Percentiles rank a stretch among this genome's conserved stretches.
Evolutionary conservation across 2,113 vertebrate genomes (phyloP).

Genomic region (Sturnira hondurensis): DNA sequence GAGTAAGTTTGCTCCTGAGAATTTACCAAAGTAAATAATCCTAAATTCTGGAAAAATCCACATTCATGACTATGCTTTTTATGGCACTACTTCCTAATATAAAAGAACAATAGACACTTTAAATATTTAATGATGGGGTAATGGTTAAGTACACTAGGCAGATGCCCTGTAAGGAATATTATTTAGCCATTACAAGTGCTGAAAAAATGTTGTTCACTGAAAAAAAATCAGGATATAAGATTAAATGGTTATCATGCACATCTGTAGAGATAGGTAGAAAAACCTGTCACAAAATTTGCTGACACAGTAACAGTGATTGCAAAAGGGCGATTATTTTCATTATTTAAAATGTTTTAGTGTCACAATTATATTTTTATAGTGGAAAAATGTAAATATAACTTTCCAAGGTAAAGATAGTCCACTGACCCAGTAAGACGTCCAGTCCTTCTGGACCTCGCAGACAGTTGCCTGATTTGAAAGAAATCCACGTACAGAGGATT

Average conservation of each 20-base stretch:
- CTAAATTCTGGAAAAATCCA: not conserved
- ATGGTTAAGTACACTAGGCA: not conserved
- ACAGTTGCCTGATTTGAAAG: not conserved
- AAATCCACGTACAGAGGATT: accelerated
- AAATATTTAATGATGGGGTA: not conserved
- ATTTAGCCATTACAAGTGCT: not conserved
- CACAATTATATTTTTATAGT: not conserved
- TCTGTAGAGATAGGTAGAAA: not conserved
- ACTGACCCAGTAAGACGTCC: not conserved
- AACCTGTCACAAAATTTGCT: not conserved
- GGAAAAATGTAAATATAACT: not conserved
- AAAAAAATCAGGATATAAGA: not conserved
- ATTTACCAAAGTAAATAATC: not conserved
- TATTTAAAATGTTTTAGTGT: not conserved
- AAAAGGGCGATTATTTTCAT: not conserved
- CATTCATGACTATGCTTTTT: not conserved
- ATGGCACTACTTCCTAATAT: not conserved
- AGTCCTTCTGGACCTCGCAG: not conserved
- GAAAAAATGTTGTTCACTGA: not conserved
- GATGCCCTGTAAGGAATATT: not conserved
- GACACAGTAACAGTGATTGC: not conserved
- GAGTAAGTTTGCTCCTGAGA: not conserved
- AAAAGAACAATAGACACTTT: not conserved
- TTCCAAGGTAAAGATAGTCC: not conserved
- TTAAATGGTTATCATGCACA: not conserved